Base-by-base conservation (phyloP, 2,113 vertebrate species). In the Prunella himalayana region DNA sequence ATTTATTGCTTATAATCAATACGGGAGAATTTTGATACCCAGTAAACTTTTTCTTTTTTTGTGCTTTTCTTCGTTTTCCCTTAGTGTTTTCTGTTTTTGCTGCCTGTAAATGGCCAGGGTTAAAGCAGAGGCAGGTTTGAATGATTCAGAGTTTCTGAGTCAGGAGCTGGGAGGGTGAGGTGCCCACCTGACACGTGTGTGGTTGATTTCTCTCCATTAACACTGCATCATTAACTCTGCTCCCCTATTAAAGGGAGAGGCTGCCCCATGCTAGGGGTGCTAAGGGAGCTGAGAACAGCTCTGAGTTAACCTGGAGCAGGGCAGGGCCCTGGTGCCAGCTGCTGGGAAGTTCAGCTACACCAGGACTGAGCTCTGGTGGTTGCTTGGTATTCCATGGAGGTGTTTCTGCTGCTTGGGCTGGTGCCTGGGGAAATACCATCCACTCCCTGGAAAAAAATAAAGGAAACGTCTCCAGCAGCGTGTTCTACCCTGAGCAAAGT, bases 351-450 rank as follows among this genome's bases (percentile, higher is more conserved):
- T 63, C 35, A 15, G 24, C 21, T 33, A 3, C 44, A 9, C 28
- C 31, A 2, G 14, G 31, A 41, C 19, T 10, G 2, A 7, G 22
- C 23, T 7, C 51, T 39, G 19, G 11, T 1, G 54, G 8, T 47
- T 71, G 56, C 14, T 91, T 35, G 73, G 44, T 68, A 53, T 76
- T 87, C 82, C 44, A 0, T 0, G 23, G 82, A 68, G 79, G 61
- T 51, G 61, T 69, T 92, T 7, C 3, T 57, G 64, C 12, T 49
- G 75, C 75, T 80, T 7, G 83, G 88, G 71, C 88, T 69, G 82
- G n/a, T 61, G 83, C 77, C 81, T 68, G 87, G 92, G 84, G 90
- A 94, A 94, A 95, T 61, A 69, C 70, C 84, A 87, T 41, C 81
- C 60, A 6, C n/a, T 44, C 24, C 84, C 54, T 21, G 47, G 37